Conservation (phyloP, 2,113 vertebrate species). For the Anhinga rufa region DNA sequence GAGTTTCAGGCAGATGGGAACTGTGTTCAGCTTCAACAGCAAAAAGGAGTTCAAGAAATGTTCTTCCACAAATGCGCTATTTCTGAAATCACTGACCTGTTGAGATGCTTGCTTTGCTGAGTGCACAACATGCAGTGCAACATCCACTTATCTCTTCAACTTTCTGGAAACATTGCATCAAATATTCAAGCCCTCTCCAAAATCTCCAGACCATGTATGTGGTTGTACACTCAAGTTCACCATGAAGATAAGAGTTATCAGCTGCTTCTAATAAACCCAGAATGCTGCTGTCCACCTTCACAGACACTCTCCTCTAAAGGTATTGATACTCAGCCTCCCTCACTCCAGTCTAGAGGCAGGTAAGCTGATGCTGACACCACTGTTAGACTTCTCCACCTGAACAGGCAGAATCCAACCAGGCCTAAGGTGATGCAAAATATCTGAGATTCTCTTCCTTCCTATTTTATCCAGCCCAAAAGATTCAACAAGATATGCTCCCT, state of each 20-base stretch:
- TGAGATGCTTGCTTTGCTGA: constrained; percentile 18
- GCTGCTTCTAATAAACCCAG: neutral
- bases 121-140: neutral
- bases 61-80: neutral
- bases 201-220: neutral
- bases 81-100: constrained; percentile 11
- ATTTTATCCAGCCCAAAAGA: neutral
- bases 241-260: neutral
- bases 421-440: neutral
- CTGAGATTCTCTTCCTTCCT: neutral
- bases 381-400: neutral
- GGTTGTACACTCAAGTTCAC: neutral
- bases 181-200: neutral
- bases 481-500: neutral
- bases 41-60: constrained; percentile 2
- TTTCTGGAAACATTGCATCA: neutral
- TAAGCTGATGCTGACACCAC: neutral
- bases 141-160: neutral
- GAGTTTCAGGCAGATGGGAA: neutral
- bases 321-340: neutral
- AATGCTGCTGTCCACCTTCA: neutral
- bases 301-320: neutral
- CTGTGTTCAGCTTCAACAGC: neutral
- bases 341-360: neutral
- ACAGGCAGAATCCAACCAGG: neutral